phyloP scores from a whole-genome alignment of 2,113 vertebrate species.

The Microcebus ravelobensis region DNA sequence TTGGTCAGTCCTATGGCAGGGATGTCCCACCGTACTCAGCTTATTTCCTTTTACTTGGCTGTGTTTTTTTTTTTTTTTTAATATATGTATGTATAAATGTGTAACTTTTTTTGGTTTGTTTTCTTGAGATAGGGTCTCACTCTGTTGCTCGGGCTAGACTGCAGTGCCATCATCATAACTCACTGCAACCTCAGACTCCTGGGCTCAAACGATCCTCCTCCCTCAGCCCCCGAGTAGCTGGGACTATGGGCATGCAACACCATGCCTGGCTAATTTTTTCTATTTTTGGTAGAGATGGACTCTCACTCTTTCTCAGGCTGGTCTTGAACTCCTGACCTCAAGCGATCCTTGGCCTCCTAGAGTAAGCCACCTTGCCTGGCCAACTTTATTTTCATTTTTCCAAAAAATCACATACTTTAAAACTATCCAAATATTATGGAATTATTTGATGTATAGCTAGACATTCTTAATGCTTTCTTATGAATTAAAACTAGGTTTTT shows the following conservation, averaged over 20 bases:
- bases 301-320: too few relatives aligned
- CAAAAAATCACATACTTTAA: neutral
- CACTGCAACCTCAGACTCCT: neutral
- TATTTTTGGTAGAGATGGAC: too few relatives aligned
- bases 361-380: neutral
- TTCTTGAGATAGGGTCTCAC: neutral
- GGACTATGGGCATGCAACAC: too few relatives aligned
- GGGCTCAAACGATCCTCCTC: neutral
- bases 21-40: neutral
- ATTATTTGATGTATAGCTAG: neutral
- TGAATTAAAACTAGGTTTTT: neutral
- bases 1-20: neutral
- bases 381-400: neutral
- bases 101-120: neutral
- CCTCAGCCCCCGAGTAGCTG: too few relatives aligned
- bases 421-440: neutral
- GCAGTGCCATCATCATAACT: too few relatives aligned
- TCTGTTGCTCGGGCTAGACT: neutral
- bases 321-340: neutral
- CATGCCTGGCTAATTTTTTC: too few relatives aligned
- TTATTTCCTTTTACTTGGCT: neutral
- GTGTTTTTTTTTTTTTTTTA: too few relatives aligned
- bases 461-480: conserved; percentile 27
- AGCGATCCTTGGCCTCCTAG: neutral
- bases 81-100: too few relatives aligned